Base-by-base conservation (phyloP, 2,113 vertebrate species). In the Suncus etruscus region DNA sequence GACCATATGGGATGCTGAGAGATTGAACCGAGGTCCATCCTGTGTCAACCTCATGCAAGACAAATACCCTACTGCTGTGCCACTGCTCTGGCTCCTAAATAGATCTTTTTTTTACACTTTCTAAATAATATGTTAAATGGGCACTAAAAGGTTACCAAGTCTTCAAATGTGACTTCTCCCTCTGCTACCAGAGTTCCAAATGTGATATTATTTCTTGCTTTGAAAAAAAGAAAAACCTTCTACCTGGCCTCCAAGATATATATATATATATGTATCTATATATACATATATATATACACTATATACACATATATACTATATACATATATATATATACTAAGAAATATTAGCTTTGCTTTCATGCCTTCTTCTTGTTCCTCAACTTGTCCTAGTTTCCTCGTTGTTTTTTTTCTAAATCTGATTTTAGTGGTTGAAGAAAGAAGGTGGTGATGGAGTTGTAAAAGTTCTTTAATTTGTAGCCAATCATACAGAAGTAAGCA, bases 261-360 rank as follows among this genome's bases (percentile, higher is more conserved):
- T 39, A 39, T 39, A 39, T 39, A 39, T n/a, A n/a, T n/a, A n/a
- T n/a, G n/a, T n/a, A n/a, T n/a, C n/a, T n/a, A n/a, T n/a, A n/a
- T n/a, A n/a, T n/a, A n/a, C n/a, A n/a, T n/a, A n/a, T n/a, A n/a
- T n/a, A n/a, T n/a, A n/a, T n/a, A n/a, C n/a, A n/a, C n/a, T n/a
- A n/a, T n/a, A n/a, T n/a, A n/a, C n/a, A n/a, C n/a, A n/a, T n/a
- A n/a, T n/a, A n/a, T n/a, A n/a, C n/a, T n/a, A n/a, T n/a, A n/a
- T n/a, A n/a, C n/a, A n/a, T n/a, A n/a, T n/a, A n/a, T n/a, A n/a
- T n/a, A n/a, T n/a, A n/a, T n/a, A n/a, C n/a, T n/a, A n/a, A n/a
- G n/a, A n/a, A n/a, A n/a, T n/a, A n/a, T 91, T 92, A 25, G 1
- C 89, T 89, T 89, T 89, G 18, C 47, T 65, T 7, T 25, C n/a